Base-by-base conservation (phyloP, 2,113 vertebrate species). In the Platichthys flesus region DNA sequence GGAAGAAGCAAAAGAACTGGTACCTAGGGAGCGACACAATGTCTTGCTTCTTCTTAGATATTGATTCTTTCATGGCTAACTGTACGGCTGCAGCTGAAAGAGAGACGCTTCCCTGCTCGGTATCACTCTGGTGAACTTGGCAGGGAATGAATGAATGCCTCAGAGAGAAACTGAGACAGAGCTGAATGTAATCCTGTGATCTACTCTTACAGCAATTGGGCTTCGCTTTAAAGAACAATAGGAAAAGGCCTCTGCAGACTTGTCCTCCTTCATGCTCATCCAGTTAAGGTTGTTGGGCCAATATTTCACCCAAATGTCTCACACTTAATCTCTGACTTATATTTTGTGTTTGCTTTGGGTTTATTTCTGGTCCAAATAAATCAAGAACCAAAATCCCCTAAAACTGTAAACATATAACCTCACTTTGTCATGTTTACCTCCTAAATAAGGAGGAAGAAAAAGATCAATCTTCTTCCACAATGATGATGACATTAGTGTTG, bases 41-140 rank as follows among this genome's bases (percentile, higher is more conserved):
- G 58, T 64, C 70, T 63, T 71, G 80, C 72, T 78, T 76, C 78
- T 82, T 73, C 45, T 31, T 63, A 74, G 71, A 81, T 88, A 88
- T 90, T 37, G 82, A 85, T 89, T 69, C 35, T 51, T 64, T 80
- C 52, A 57, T 67, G 56, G 79, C 63, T 63, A 55, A 65, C 71
- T 74, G 73, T 63, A 73, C 26, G 51, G 12, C 60, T 51, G 49
- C 74, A 76, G 80, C 83, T 77, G 69, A 87, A 72, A 88, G 82
- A 10, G 18, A 24, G 42, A 59, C n/a, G 31, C 63, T 31, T 74
- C 55, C 37, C 64, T 40, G 73, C 74, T 28, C 31, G 64, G 57
- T 47, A 40, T 77, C 77, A 52, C 59, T 14, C 61, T 5, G 59
- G 49, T 85, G 82, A 85, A 78, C 52, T 64, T 84, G 62, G 79